Percentiles rank a stretch among this genome's conserved stretches.
phyloP scores from a whole-genome alignment of 2,113 vertebrate species.

The Dendropsophus ebraccatus region DNA sequence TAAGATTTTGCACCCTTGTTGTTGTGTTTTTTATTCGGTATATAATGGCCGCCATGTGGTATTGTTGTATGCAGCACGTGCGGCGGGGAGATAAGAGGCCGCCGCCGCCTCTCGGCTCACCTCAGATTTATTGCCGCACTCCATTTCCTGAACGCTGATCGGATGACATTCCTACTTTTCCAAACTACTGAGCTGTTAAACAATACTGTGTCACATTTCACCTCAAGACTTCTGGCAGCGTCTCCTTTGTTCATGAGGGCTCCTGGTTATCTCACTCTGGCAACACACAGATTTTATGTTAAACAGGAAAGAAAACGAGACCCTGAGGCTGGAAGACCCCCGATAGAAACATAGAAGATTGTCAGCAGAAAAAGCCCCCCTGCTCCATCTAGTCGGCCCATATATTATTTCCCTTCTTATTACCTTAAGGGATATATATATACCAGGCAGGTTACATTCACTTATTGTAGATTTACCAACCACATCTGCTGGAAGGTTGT shows the following conservation, averaged over 20 bases:
- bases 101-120: background rate
- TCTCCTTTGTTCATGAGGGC: background rate
- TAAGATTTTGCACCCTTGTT: background rate
- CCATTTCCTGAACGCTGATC: slow-evolving; percentile 68
- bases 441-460: too few relatives aligned
- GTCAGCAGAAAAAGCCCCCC: too few relatives aligned
- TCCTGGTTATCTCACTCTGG: background rate
- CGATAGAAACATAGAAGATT: too few relatives aligned
- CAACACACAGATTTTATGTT: too few relatives aligned
- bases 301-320: background rate
- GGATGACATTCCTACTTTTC: slow-evolving; percentile 55
- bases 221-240: background rate
- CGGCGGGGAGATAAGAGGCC: slow-evolving; percentile 62
- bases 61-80: slow-evolving; percentile 58
- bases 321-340: too few relatives aligned
- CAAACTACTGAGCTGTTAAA: slow-evolving; percentile 61
- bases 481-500: too few relatives aligned
- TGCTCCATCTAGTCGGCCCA: too few relatives aligned
- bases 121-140: slow-evolving; percentile 64
- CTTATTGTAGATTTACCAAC: too few relatives aligned
- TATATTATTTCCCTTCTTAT: too few relatives aligned
- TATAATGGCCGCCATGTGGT: background rate
- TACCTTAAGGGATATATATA: too few relatives aligned
- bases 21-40: background rate
- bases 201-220: slow-evolving; percentile 58